These are phyloP conservation scores for Mya arenaria DNA, from an alignment of 1,140 invertebrate genomes.

Conservation along the genomic window DNA sequence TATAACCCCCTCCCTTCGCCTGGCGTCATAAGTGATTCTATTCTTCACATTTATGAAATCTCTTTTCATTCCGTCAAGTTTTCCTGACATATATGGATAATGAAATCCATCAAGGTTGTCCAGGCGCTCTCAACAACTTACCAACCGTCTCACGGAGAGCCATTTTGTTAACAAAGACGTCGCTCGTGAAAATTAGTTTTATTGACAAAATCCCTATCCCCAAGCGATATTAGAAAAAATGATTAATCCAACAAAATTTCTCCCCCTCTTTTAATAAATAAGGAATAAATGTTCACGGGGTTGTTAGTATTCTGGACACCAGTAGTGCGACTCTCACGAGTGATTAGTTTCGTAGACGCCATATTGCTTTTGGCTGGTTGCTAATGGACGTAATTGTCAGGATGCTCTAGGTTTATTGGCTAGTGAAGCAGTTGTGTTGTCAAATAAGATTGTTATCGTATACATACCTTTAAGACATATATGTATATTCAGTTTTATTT, in stretches of 20 bases:
- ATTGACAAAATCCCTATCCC: conserved; percentile 7
- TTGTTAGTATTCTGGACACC: neutral
- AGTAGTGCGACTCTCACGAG: neutral
- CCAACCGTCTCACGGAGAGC: neutral
- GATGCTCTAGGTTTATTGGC: no score
- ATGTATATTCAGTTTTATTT: no score
- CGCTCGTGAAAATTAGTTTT: conserved; percentile 34
- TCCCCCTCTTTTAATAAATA: conserved; percentile 6
- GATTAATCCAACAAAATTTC: conserved; percentile 10
- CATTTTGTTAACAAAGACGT: neutral
- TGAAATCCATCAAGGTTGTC: conserved; percentile 28
- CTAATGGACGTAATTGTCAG: no score
- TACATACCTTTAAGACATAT: no score
- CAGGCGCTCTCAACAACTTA: neutral
- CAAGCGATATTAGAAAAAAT: neutral
- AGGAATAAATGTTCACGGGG: conserved; percentile 2
- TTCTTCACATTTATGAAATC: no score
- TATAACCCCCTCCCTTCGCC: no score
- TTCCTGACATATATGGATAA: neutral
- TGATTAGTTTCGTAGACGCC: conserved; percentile 8
- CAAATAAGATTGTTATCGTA: no score
- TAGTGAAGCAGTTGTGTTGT: no score
- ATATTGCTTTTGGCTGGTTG: no score
- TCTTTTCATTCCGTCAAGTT: no score
- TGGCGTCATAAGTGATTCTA: no score